phyloP scores from a whole-genome alignment of 2,113 vertebrate species.

The Lagopus muta region DNA sequence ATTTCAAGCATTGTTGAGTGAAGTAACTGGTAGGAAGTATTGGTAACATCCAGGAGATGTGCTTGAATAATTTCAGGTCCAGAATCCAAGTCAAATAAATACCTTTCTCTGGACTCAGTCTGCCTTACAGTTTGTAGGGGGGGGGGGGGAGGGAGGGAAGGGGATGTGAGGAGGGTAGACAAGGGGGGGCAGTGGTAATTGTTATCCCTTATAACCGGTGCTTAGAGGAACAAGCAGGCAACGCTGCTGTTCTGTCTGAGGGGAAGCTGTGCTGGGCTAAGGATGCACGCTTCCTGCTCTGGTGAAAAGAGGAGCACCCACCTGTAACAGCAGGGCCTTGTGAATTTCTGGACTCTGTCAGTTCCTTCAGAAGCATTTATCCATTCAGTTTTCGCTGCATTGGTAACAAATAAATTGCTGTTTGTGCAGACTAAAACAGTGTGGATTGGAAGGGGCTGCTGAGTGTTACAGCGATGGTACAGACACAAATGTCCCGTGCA shows the following conservation, averaged over 20 bases:
- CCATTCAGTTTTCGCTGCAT: not conserved
- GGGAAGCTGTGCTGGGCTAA: not conserved
- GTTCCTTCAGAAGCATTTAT: not conserved
- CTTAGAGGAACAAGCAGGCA: not conserved
- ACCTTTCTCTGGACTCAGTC: not conserved
- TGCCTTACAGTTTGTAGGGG: not conserved
- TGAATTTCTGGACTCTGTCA: not conserved
- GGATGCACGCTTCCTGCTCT: not conserved
- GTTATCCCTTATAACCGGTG: slow-evolving; percentile 5
- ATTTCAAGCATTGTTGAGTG: not conserved
- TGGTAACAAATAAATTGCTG: not conserved
- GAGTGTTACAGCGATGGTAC: not conserved
- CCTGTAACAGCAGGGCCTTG: slow-evolving; percentile 33
- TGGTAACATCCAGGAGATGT: slow-evolving; percentile 3
- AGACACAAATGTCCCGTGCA: not conserved
- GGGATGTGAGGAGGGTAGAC: not conserved
- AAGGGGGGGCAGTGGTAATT: not conserved
- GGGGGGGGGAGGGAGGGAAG: too few relatives aligned
- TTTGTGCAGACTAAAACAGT: not conserved
- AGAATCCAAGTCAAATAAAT: slow-evolving; percentile 35
- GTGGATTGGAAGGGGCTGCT: not conserved
- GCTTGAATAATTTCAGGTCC: slow-evolving; percentile 39
- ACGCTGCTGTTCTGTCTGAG: not conserved
- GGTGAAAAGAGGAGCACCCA: not conserved
- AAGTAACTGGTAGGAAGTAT: slow-evolving; percentile 24